Base-by-base conservation (phyloP, 2,113 vertebrate genomes). In the Hypomesus transpacificus region DNA sequence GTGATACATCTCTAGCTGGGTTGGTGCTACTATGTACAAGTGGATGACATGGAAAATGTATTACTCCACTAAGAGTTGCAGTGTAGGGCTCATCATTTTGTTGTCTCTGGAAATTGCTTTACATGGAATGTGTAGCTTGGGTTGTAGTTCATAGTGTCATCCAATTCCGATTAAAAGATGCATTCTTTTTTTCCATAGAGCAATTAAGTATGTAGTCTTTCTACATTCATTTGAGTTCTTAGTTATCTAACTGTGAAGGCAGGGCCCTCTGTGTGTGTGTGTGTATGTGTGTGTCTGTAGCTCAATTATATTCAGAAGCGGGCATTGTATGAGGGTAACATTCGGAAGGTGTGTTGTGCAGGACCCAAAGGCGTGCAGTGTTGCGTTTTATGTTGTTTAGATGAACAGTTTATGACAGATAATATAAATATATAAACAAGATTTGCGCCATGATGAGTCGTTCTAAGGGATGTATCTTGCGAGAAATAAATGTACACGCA, bases 11-110 rank as follows among this genome's bases (percentile, higher is more conserved):
- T 62, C 4, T 62, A 17, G 9, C 14, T 24, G 60, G 1, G 24
- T 14, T 1, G 34, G 60, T 22, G 77, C 39, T 34, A 75, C 65
- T 67, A 21, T 20, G 17, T 56, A 56, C n/a, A 56, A 16, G 20
- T 7, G 21, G 66, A 34, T 61, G 22, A 62, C 60, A 71, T 68
- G n/a, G 71, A 54, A 68, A 65, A 51, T 71, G 71, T 74, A 68
- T 68, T 53, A 28, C 76, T 34, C 18, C 60, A n/a, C 31, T 26
- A 39, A n/a, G 34, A 21, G 61, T 26, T 52, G 46, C 52, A 28
- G 7, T 60, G 66, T 17, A 58, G 51, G 13, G 17, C 66, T 4
- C 51, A 80, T 72, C 59, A 28, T 73, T 28, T 57, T 53, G 46
- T 71, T 51, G 4, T 21, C 4, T 63, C 56, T 54, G 56, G 39